phyloP scores from a whole-genome alignment of 2,797 vertebrate genomes.

The Pteropus rufus region DNA sequence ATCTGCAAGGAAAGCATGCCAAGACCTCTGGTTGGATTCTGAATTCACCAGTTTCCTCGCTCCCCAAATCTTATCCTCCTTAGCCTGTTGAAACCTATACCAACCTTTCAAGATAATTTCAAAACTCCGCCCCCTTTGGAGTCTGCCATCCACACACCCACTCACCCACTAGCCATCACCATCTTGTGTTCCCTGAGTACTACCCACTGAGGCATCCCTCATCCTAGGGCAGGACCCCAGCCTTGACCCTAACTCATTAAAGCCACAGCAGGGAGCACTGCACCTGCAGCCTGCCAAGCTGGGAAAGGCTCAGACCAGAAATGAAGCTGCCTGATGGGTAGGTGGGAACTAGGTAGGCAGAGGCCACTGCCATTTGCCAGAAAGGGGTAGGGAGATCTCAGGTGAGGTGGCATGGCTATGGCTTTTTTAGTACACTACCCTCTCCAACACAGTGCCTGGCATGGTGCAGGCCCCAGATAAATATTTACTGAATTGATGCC shows the following conservation, averaged over 20 bases:
- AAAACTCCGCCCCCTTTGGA: background rate
- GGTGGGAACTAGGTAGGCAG: background rate
- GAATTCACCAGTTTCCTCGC: background rate
- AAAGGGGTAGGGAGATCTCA: background rate
- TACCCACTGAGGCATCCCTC: too few species aligned
- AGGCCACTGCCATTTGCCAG: background rate
- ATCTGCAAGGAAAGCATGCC: fast-evolving
- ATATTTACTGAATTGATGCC: background rate
- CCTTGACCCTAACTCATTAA: background rate
- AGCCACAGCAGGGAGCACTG: background rate
- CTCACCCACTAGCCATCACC: too few species aligned
- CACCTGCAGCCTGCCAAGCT: background rate
- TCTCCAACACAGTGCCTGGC: background rate
- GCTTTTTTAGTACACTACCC: background rate
- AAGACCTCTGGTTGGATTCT: background rate
- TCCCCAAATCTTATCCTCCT: background rate
- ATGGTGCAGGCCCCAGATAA: background rate
- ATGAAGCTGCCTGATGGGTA: background rate
- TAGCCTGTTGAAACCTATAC: background rate
- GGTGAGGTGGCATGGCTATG: background rate
- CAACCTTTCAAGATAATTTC: background rate
- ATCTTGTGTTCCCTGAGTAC: too few species aligned
- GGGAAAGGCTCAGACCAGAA: background rate
- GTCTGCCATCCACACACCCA: too few species aligned
- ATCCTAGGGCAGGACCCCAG: too few species aligned